These are phyloP conservation scores for Calliopum simillimum DNA, from an alignment of 2,888 invertebrate species.

Conservation along the genomic window DNA sequence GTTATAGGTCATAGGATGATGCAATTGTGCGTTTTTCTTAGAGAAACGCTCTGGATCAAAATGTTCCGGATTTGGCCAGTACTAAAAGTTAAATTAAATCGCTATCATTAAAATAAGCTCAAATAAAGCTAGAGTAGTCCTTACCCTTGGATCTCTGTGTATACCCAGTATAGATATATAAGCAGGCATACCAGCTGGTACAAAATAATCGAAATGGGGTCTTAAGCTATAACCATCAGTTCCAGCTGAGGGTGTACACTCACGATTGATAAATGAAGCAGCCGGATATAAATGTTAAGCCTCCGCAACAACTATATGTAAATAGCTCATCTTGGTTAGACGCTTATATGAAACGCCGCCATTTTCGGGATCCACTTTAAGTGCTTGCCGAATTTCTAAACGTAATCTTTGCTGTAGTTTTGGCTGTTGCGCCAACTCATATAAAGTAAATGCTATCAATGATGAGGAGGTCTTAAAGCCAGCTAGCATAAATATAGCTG, in stretches of 20 bases:
- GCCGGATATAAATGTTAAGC: constrained; percentile 63
- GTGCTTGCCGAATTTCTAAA: constrained; percentile 58
- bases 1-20: constrained; percentile 58
- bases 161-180: constrained; percentile 60
- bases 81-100: no score
- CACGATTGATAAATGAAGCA: constrained; percentile 62
- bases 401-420: constrained; percentile 62
- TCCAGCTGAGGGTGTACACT: constrained; percentile 51
- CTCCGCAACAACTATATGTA: constrained; percentile 66
- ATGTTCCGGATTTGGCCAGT: constrained; percentile 57
- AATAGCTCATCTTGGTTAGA: constrained; percentile 62
- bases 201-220: constrained; percentile 52
- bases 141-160: constrained; percentile 62
- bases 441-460: constrained; percentile 64
- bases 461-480: constrained; percentile 66
- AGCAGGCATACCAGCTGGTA: constrained; percentile 62
- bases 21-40: constrained; percentile 42
- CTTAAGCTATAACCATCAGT: constrained; percentile 51
- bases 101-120: no score
- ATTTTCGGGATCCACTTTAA: constrained; percentile 6
- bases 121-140: no score
- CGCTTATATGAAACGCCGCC: constrained; percentile 61
- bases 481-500: constrained; percentile 60
- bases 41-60: constrained; percentile 63
- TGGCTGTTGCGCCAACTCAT: constrained; percentile 64